Conservation (phyloP, 37 sponge, comb jelly and placozoan species). For the Amphimedon queenslandica region DNA sequence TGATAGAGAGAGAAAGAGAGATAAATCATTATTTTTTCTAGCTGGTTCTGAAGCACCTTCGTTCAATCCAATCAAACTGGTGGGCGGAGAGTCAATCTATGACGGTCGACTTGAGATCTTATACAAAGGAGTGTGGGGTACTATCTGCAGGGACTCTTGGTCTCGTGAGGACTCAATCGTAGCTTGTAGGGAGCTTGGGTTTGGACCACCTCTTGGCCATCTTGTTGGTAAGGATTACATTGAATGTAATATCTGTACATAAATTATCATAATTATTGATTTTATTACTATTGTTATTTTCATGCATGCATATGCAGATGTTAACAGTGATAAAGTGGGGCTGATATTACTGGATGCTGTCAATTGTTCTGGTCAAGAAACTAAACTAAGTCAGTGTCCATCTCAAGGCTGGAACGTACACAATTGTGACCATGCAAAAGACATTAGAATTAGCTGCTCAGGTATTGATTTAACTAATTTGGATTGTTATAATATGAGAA, state of each 20-base stretch:
- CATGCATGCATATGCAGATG: too few relatives aligned
- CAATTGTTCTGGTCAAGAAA: constrained; percentile 1
- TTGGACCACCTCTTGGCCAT: background rate
- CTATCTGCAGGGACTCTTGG: constrained; percentile 11
- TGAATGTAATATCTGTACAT: background rate
- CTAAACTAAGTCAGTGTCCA: background rate
- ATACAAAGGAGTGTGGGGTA: constrained; percentile 26
- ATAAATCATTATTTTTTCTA: background rate
- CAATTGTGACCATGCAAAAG: background rate
- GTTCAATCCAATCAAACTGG: background rate
- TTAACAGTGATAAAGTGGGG: background rate
- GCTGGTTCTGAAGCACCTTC: background rate
- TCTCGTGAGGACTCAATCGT: background rate
- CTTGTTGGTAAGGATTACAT: background rate
- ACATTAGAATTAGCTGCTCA: background rate
- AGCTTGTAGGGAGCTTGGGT: constrained; percentile 8
- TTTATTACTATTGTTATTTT: too few relatives aligned
- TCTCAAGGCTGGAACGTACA: background rate
- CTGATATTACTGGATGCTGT: background rate
- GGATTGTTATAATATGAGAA: background rate
- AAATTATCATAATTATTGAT: too few relatives aligned
- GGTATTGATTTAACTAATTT: background rate
- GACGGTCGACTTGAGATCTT: constrained; percentile 21
- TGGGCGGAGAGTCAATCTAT: background rate
- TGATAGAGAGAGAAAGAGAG: background rate